phyloP scores from a whole-genome alignment of 2,113 vertebrate species.

The Chloropsis cyanopogon region DNA sequence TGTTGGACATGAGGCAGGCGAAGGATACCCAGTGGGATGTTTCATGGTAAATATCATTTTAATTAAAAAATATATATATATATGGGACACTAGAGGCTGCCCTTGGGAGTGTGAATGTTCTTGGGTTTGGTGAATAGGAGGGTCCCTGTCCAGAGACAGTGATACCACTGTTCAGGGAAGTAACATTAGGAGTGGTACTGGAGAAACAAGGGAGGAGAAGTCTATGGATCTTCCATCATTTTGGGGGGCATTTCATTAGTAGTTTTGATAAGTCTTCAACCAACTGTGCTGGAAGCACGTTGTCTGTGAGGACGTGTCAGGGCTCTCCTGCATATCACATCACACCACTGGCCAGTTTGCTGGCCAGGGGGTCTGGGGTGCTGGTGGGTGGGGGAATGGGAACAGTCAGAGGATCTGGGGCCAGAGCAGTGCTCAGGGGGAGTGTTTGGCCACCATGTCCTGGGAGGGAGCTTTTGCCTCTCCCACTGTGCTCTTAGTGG shows the following conservation, averaged over 20 bases:
- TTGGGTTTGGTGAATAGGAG: background rate
- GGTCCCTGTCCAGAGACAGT: background rate
- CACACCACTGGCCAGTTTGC: background rate
- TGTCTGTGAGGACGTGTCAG: accelerated
- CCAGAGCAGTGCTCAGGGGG: background rate
- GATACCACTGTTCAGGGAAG: background rate
- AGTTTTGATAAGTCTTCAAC: background rate
- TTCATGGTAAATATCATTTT: background rate
- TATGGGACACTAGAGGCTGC: background rate
- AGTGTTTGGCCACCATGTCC: background rate
- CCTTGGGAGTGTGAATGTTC: background rate
- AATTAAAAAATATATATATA: background rate
- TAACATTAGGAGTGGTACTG: background rate
- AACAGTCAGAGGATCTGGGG: background rate
- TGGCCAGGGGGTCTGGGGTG: background rate
- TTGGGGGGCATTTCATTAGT: background rate
- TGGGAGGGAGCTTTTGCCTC: background rate
- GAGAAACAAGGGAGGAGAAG: background rate
- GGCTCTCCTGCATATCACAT: accelerated
- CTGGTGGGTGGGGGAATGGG: background rate
- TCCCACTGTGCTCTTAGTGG: background rate
- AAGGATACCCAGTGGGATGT: accelerated
- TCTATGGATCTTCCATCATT: background rate
- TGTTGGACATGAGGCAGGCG: background rate
- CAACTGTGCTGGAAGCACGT: background rate